Evolutionary conservation across 1,140 invertebrate genomes (phyloP).

Genomic region (Leptinotarsa undecemlineata): DNA sequence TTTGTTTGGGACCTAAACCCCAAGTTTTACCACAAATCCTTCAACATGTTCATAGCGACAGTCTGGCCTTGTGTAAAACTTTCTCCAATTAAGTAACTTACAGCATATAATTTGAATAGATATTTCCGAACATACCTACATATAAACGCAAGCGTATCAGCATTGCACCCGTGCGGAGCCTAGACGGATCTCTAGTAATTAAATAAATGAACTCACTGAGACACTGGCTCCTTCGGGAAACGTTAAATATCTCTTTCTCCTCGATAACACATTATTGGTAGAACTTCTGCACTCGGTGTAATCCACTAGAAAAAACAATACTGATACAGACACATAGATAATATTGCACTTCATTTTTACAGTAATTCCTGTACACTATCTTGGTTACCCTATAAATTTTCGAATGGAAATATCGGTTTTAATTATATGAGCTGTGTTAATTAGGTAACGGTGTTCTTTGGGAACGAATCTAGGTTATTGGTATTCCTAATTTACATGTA

Average conservation of each 20-base stretch:
- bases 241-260: slow-evolving; percentile 72
- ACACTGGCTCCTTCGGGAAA: slow-evolving; percentile 76
- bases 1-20: too few relatives aligned
- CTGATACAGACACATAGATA: slow-evolving; percentile 2
- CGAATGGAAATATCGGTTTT: not conserved
- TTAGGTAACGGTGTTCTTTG: not conserved
- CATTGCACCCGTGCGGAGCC: too few relatives aligned
- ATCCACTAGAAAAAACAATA: slow-evolving; percentile 13
- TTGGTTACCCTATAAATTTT: slow-evolving; percentile 3
- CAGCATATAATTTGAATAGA: too few relatives aligned
- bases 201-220: slow-evolving; percentile 53
- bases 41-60: too few relatives aligned
- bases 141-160: too few relatives aligned
- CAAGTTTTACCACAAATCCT: too few relatives aligned
- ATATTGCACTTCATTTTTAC: not conserved
- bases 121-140: too few relatives aligned
- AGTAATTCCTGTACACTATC: not conserved
- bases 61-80: too few relatives aligned
- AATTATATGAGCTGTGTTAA: not conserved
- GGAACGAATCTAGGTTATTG: not conserved
- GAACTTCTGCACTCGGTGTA: not conserved
- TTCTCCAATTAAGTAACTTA: too few relatives aligned
- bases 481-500: not conserved
- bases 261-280: slow-evolving; percentile 33
- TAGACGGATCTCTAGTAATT: too few relatives aligned